Evolutionary conservation across 2,888 invertebrate genomes (phyloP).

Genomic region (Pterobdella sp.): DNA sequence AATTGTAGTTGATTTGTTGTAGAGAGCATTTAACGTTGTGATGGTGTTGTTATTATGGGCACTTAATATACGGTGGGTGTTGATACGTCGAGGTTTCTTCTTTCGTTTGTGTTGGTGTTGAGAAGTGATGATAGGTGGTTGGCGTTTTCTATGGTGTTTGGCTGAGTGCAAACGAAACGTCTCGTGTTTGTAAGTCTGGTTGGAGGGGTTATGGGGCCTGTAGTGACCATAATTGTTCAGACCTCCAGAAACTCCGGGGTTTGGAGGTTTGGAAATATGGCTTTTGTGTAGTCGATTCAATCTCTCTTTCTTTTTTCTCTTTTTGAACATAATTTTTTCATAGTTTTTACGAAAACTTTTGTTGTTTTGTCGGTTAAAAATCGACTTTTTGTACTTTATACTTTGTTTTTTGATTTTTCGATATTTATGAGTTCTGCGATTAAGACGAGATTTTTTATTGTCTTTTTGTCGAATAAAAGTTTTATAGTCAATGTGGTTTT

Average conservation of each 20-base stretch:
- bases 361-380: no score
- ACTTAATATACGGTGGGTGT: not conserved
- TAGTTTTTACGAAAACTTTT: no score
- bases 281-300: not conserved
- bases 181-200: not conserved
- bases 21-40: not conserved
- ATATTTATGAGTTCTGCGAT: no score
- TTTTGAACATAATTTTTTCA: no score
- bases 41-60: not conserved
- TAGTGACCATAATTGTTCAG: not conserved
- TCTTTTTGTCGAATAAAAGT: no score
- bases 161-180: not conserved
- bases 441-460: no score
- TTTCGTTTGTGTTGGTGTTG: no score
- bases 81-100: not conserved
- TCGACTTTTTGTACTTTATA: no score
- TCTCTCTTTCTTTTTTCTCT: no score
- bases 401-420: no score
- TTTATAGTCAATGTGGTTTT: no score
- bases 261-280: not conserved
- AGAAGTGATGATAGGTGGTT: no score
- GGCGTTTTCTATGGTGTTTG: not conserved
- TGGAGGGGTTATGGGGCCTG: not conserved
- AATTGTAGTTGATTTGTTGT: not conserved
- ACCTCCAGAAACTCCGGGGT: not conserved